A percentile compares a stretch with the other conserved stretches of the same genome.
phyloP scores from a whole-genome alignment of 23 tunicate genomes.

The Phallusia fumigata region DNA sequence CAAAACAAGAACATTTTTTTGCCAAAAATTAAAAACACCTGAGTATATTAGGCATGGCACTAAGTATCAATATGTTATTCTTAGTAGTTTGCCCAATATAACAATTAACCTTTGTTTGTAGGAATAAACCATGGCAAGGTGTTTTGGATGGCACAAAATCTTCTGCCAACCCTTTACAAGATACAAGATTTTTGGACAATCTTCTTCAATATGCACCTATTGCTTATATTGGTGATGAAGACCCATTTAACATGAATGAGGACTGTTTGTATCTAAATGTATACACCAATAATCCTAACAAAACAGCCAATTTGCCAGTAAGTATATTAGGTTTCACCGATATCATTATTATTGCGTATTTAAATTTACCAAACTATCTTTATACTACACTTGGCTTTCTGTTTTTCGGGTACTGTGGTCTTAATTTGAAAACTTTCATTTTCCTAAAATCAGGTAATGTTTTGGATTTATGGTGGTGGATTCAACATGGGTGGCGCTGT shows the following conservation, averaged over 20 bases:
- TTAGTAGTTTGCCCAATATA: too few species aligned
- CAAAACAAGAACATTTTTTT: too few species aligned
- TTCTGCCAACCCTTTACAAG: neutral
- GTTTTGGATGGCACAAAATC: neutral
- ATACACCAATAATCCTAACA: conserved; percentile 26
- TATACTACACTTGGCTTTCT: too few species aligned
- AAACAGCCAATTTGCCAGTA: conserved; percentile 28
- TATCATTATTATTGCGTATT: too few species aligned
- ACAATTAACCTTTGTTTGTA: neutral
- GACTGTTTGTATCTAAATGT: conserved; percentile 55
- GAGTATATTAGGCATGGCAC: too few species aligned
- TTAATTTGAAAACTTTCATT: too few species aligned
- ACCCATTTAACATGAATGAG: conserved; percentile 7
- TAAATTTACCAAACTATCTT: neutral
- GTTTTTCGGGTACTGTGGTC: too few species aligned
- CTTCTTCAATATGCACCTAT: neutral
- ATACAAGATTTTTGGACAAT: neutral
- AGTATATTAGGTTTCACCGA: neutral
- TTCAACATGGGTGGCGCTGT: conserved; percentile 27
- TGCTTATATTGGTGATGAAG: neutral
- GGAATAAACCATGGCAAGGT: neutral
- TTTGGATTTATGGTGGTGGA: conserved; percentile 61
- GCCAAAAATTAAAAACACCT: too few species aligned
- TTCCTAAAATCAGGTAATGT: conserved; percentile 54
- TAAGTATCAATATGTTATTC: too few species aligned